Conservation (phyloP, 2,797 vertebrate species). For the Tokudaia tokunoshimensis region DNA sequence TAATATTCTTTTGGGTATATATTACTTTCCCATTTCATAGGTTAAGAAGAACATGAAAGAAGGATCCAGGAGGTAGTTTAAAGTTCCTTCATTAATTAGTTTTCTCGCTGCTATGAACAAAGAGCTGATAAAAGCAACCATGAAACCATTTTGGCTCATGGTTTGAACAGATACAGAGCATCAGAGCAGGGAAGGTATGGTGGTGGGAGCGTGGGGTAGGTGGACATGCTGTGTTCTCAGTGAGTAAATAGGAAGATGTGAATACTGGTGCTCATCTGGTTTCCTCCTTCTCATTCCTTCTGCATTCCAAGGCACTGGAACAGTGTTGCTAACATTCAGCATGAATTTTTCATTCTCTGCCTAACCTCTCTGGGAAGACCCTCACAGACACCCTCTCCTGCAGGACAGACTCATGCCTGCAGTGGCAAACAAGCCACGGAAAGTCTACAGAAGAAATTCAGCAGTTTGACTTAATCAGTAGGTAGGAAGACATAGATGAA, state of each 20-base stretch:
- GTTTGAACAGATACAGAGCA: neutral
- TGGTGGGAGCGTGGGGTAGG: neutral
- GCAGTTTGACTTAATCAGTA: neutral
- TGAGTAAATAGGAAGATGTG: neutral
- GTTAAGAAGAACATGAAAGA: neutral
- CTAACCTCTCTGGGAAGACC: neutral
- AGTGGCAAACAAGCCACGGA: neutral
- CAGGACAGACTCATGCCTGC: fast-evolving
- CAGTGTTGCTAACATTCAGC: neutral
- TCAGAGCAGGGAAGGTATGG: neutral
- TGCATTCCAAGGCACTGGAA: neutral
- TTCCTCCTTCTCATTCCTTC: neutral
- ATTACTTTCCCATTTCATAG: neutral
- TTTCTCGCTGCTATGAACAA: neutral
- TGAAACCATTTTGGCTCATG: neutral
- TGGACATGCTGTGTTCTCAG: neutral
- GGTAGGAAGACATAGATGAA: neutral
- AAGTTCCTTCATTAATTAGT: neutral
- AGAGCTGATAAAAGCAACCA: neutral
- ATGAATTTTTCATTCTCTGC: neutral
- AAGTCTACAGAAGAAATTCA: neutral
- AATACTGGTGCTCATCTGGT: neutral
- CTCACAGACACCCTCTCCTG: too few relatives aligned
- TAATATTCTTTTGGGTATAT: neutral
- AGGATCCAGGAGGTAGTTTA: neutral